Conservation (phyloP, 2,888 invertebrate species). For the Folsomia candida region DNA sequence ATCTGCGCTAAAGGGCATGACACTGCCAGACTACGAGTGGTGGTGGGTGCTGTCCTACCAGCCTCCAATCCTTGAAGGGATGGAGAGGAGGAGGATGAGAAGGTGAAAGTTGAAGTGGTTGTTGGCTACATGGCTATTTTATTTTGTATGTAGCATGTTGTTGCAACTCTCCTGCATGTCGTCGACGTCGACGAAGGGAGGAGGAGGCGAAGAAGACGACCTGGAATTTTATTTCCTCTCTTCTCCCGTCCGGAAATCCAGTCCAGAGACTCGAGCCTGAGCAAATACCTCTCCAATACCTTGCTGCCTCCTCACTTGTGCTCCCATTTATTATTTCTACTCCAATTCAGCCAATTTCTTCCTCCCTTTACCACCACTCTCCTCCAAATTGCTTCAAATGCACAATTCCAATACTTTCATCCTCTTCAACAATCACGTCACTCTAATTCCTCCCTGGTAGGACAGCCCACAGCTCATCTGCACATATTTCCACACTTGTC, state of each 20-base stretch:
- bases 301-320: background rate
- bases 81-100: background rate
- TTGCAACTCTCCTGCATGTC: background rate
- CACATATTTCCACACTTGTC: no score
- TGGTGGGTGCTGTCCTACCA: no score
- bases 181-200: background rate
- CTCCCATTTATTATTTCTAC: constrained; percentile 9
- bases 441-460: no score
- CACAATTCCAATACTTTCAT: constrained; percentile 3
- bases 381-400: constrained; percentile 5
- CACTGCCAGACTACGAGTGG: no score
- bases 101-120: background rate
- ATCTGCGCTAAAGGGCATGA: no score
- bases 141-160: background rate
- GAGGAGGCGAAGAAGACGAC: background rate
- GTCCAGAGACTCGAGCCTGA: background rate
- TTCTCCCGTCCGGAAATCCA: constrained; percentile 11
- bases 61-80: background rate
- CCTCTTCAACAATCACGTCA: background rate
- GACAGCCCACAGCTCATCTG: no score
- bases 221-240: constrained; percentile 12
- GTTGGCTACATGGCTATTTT: no score
- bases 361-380: background rate
- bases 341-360: background rate
- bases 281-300: background rate